Percentiles rank a stretch among this genome's conserved stretches.
Conservation (phyloP, 2,888 invertebrate species). For the Sepioteuthis lessoniana region DNA sequence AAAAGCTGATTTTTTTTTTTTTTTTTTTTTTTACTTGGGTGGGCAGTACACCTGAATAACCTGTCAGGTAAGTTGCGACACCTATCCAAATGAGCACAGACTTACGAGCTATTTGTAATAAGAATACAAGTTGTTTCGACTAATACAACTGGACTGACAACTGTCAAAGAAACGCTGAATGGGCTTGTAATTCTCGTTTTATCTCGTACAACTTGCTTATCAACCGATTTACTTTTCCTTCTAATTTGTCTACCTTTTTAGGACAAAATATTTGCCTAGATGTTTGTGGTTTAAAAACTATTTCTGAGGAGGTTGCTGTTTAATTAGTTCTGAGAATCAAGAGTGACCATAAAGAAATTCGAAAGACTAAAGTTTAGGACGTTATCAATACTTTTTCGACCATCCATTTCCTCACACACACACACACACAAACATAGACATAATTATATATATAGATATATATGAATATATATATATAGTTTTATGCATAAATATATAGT, state of each 20-base stretch:
- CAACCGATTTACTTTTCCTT: neutral
- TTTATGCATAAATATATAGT: too few species aligned
- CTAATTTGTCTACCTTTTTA: slow-evolving; percentile 10
- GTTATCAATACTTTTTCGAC: neutral
- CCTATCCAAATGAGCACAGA: neutral
- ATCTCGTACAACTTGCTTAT: neutral
- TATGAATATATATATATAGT: neutral
- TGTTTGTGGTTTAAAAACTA: neutral
- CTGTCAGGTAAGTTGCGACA: neutral
- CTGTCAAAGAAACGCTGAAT: neutral
- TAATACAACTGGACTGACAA: neutral
- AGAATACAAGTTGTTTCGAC: neutral
- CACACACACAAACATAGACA: neutral
- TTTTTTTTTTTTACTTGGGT: neutral
- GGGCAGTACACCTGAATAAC: neutral
- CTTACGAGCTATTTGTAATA: neutral
- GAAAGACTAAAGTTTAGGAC: neutral
- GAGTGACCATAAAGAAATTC: neutral
- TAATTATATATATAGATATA: neutral
- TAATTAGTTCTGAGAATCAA: neutral
- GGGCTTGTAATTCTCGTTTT: slow-evolving; percentile 33
- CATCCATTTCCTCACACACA: neutral
- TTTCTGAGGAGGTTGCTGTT: neutral
- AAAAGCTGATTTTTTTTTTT: neutral
- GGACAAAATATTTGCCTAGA: neutral